Evolutionary conservation across 1,140 invertebrate genomes (phyloP).

Genomic region (Gonatopus flavifemur): DNA sequence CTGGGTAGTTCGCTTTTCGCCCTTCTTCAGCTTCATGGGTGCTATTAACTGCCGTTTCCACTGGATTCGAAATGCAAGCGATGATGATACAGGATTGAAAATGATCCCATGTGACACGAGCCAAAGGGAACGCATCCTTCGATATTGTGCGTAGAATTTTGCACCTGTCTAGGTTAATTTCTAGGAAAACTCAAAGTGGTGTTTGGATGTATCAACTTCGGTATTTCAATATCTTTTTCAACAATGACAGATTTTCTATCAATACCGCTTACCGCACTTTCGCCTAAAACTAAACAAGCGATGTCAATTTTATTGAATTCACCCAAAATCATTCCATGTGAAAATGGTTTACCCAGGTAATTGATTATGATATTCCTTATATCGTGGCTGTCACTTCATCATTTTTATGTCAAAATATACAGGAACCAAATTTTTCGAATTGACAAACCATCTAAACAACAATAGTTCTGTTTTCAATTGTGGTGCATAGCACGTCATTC

Average conservation of each 20-base stretch:
- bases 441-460: not conserved
- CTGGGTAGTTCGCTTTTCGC: no score
- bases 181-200: no score
- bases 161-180: no score
- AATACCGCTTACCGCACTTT: constrained; percentile 64
- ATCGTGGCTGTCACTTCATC: not conserved
- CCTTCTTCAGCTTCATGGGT: no score
- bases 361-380: not conserved
- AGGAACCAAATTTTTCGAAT: not conserved
- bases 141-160: no score
- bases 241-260: constrained; percentile 66
- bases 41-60: no score
- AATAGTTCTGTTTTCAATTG: not conserved
- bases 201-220: no score
- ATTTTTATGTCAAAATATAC: not conserved
- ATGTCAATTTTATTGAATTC: constrained; percentile 64
- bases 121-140: no score
- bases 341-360: constrained; percentile 62
- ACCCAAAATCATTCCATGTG: constrained; percentile 61
- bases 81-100: no score
- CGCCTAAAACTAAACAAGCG: constrained; percentile 49
- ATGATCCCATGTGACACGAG: no score
- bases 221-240: no score
- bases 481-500: not conserved
- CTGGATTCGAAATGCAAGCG: no score